A percentile compares a stretch with the other conserved stretches of the same genome.
Evolutionary conservation across 1,140 invertebrate species (phyloP).

Genomic region (Lethocerus indicus): DNA sequence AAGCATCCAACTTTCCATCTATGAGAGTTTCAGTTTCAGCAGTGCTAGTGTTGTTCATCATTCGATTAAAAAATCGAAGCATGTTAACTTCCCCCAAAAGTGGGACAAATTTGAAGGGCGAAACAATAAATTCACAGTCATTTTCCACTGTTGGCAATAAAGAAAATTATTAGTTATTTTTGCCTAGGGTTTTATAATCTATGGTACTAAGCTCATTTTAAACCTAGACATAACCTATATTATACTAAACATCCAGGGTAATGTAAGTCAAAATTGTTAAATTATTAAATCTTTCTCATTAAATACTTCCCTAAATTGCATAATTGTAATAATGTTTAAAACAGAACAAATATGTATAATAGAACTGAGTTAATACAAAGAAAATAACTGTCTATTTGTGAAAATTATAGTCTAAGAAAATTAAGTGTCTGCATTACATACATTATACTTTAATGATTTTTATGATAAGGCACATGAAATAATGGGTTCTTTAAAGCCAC

Average conservation of each 20-base stretch:
- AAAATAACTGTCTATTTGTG: too few relatives aligned
- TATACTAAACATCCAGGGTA: not conserved
- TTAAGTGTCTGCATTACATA: too few relatives aligned
- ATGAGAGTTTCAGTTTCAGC: not conserved
- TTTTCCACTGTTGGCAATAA: not conserved
- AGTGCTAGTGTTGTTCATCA: too few relatives aligned
- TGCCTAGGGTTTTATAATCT: not conserved
- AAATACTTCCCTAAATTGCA: slow-evolving; percentile 2
- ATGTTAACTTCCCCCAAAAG: slow-evolving; percentile 7
- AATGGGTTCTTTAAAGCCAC: too few relatives aligned
- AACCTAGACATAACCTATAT: not conserved
- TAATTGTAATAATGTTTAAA: too few relatives aligned
- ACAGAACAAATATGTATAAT: too few relatives aligned
- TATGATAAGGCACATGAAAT: too few relatives aligned
- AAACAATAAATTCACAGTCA: slow-evolving; percentile 4
- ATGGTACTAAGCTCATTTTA: not conserved
- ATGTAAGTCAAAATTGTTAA: not conserved
- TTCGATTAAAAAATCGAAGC: slow-evolving; percentile 4
- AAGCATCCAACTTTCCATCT: slow-evolving; percentile 6
- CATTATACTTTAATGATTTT: too few relatives aligned
- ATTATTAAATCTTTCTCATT: not conserved
- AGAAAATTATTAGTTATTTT: not conserved
- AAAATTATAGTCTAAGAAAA: too few relatives aligned
- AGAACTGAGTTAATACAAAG: too few relatives aligned
- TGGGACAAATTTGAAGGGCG: slow-evolving; percentile 3